Evolutionary conservation across 2,888 invertebrate species (phyloP).

Genomic region (Gandaritis pyraliata): DNA sequence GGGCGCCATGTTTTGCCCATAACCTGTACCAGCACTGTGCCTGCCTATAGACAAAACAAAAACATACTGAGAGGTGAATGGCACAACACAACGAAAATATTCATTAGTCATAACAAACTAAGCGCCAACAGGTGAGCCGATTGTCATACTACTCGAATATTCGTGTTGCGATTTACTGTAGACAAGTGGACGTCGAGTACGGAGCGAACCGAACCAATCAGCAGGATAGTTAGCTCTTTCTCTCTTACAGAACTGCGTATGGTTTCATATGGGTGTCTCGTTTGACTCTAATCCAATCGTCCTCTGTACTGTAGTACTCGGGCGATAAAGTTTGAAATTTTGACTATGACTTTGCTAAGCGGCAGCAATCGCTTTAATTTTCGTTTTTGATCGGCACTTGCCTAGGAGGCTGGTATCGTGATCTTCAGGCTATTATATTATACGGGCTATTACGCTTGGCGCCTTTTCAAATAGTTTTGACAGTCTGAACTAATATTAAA

Average conservation of each 20-base stretch:
- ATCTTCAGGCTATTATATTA: constrained; percentile 38
- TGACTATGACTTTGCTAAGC: constrained; percentile 1
- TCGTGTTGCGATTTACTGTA: constrained; percentile 7
- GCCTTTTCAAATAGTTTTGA: constrained; percentile 37
- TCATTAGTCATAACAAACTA: constrained; percentile 28
- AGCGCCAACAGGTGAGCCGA: constrained; percentile 33
- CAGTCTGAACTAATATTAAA: constrained; percentile 26
- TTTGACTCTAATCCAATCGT: constrained; percentile 6
- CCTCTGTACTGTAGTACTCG: neutral
- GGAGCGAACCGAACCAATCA: neutral
- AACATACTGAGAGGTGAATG: constrained; percentile 26
- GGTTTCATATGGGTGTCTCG: neutral
- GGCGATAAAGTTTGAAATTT: neutral
- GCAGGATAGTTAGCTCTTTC: neutral
- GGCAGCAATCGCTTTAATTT: constrained; percentile 5
- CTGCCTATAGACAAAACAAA: constrained; percentile 11
- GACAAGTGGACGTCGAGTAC: constrained; percentile 4
- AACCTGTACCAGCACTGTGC: neutral
- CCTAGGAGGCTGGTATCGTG: constrained; percentile 12
- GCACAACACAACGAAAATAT: constrained; percentile 18
- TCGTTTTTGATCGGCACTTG: constrained; percentile 11
- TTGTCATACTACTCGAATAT: constrained; percentile 19
- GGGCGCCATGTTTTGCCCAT: neutral
- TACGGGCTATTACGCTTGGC: constrained; percentile 42
- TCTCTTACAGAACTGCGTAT: neutral